These are phyloP conservation scores for Lucifuga dentata DNA, from an alignment of 2,113 vertebrate species.

Conservation along the genomic window DNA sequence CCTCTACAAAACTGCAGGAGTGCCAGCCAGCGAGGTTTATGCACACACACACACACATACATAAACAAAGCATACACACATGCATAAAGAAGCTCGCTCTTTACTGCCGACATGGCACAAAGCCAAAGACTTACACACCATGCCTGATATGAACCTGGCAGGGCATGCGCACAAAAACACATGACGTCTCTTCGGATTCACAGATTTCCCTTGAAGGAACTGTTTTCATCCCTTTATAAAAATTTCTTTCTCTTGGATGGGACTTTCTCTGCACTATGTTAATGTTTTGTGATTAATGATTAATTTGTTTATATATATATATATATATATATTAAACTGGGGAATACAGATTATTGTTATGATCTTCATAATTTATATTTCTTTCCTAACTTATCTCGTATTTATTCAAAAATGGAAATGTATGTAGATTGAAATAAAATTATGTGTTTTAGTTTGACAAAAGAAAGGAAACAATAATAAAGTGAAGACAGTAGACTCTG, in stretches of 20 bases:
- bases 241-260: slow-evolving; percentile 15
- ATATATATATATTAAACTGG: no score
- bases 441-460: no score
- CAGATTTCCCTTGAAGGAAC: slow-evolving; percentile 14
- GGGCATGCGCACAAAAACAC: slow-evolving; percentile 4
- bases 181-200: slow-evolving; percentile 8
- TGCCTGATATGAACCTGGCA: neutral
- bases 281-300: no score
- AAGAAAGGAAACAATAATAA: neutral
- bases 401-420: neutral
- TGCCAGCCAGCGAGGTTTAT: slow-evolving; percentile 26
- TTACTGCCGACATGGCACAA: slow-evolving; percentile 43
- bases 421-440: neutral
- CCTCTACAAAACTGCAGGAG: slow-evolving; percentile 46
- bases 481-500: neutral
- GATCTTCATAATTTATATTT: neutral
- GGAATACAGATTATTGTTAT: neutral
- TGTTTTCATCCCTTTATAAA: slow-evolving; percentile 6
- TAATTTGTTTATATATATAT: no score
- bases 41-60: slow-evolving; percentile 8
- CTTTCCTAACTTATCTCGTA: neutral
- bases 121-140: slow-evolving; percentile 34
- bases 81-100: slow-evolving; percentile 39
- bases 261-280: neutral
- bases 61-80: no score